Evolutionary conservation across 2,113 vertebrate genomes (phyloP).

Genomic region (Electrona antarctica): DNA sequence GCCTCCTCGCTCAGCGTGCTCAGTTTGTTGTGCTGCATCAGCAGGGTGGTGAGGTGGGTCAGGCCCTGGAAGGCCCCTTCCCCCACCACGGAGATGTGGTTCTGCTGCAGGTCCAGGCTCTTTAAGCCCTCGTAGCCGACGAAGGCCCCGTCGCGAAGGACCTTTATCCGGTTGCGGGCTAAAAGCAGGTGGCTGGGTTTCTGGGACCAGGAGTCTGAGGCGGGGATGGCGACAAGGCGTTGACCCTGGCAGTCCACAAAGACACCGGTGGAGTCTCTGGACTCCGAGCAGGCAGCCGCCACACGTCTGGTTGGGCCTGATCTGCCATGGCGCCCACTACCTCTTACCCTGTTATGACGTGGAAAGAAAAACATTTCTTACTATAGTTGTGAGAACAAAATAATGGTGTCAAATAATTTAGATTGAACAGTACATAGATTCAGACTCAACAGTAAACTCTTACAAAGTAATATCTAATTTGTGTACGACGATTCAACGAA

Average conservation of each 20-base stretch:
- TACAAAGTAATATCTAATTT: too few relatives aligned
- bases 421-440: too few relatives aligned
- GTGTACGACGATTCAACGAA: too few relatives aligned
- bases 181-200: constrained; percentile 89
- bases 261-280: constrained; percentile 82
- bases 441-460: too few relatives aligned
- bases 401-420: too few relatives aligned
- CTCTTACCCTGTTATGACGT: constrained; percentile 53
- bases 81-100: constrained; percentile 88
- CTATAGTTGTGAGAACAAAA: too few relatives aligned
- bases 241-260: constrained; percentile 90
- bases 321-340: constrained; percentile 54
- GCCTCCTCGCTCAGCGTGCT: constrained; percentile 85
- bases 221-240: constrained; percentile 78
- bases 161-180: constrained; percentile 86
- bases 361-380: not conserved
- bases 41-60: constrained; percentile 85
- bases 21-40: constrained; percentile 93
- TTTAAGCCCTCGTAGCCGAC: constrained; percentile 72
- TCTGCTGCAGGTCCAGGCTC: constrained; percentile 94
- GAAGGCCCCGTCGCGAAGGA: constrained; percentile 61
- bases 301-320: constrained; percentile 74
- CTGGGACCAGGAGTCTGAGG: constrained; percentile 80
- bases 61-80: constrained; percentile 87
- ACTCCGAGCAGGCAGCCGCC: constrained; percentile 81